Base-by-base conservation (phyloP, 2,113 vertebrate species). In the Halichoerus grypus region DNA sequence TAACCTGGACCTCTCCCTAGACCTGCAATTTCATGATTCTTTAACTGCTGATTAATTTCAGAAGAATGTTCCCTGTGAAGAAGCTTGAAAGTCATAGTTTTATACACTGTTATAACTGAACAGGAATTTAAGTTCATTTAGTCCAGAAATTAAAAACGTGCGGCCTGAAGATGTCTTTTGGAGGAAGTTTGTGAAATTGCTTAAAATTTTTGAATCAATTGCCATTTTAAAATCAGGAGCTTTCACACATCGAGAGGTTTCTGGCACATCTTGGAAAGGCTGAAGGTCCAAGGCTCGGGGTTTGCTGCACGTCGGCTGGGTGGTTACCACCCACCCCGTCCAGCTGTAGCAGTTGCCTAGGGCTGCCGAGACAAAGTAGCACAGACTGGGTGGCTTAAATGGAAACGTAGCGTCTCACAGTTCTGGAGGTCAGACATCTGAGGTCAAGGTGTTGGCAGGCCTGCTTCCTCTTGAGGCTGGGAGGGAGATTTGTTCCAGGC, bases 291-390 rank as follows among this genome's bases (percentile, higher is more conserved):
- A 9, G 33, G 49, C 21, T 18, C 28, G 15, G 51, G n/a, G 39
- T 33, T 85, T 21, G 28, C 18, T 13, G 7, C 4, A 0, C 0
- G 1, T 7, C 13, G 36, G 65, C 4, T 7, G 2, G 7, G 1
- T 0, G 9, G 8, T 55, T 5, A 0, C 12, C 11, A 26, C 51
- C 18, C 12, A 7, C 55, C 13, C 46, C 0, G 7, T 4, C 31
- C 65, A 19, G 51, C 39, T 14, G 18, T 4, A 1, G 6, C 8
- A 1, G 5, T 31, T 46, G n/a, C 31, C 16, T 13, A 18, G 39
- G 65, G 18, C 33, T 36, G 33, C 57, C 0, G 0, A n/a, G 12
- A n/a, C 39, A 1, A 0, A 22, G 36, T 1, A 49, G 13, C 21
- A 6, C 13, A 16, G 28, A 4, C 67, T 4, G 33, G 12, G 16